A percentile compares a stretch with the other conserved stretches of the same genome.
Conservation (phyloP, 1,140 invertebrate species). For the Drosophila pandora region DNA sequence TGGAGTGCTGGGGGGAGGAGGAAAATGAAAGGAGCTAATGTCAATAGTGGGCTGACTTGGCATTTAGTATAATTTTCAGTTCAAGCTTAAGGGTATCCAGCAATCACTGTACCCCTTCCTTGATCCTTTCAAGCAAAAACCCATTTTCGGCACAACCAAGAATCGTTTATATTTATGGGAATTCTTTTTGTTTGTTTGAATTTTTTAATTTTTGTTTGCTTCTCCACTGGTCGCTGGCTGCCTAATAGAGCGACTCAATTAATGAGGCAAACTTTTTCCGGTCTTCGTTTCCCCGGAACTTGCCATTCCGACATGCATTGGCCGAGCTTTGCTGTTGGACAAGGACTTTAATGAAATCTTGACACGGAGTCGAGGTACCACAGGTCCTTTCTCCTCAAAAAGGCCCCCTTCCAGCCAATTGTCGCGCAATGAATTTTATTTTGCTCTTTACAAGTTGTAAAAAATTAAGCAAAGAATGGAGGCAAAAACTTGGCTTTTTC, state of each 20-base stretch:
- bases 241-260: slow-evolving; percentile 77
- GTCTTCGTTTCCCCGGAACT: slow-evolving; percentile 21
- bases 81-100: slow-evolving; percentile 14
- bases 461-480: slow-evolving; percentile 40
- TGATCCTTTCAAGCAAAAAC: slow-evolving; percentile 2
- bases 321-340: slow-evolving; percentile 55
- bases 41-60: not conserved
- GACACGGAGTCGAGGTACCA: slow-evolving; percentile 53
- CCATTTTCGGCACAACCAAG: slow-evolving; percentile 10
- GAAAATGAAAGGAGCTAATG: not conserved
- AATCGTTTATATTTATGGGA: slow-evolving; percentile 74
- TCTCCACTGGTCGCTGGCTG: slow-evolving; percentile 23
- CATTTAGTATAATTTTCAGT: not conserved
- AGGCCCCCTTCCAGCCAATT: slow-evolving; percentile 47
- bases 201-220: slow-evolving; percentile 28
- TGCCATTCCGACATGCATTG: slow-evolving; percentile 51
- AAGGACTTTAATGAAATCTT: slow-evolving; percentile 76
- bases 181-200: slow-evolving; percentile 43
- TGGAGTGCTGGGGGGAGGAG: not conserved
- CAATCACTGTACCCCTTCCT: not conserved
- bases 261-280: slow-evolving; percentile 69
- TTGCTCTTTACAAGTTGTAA: slow-evolving; percentile 65
- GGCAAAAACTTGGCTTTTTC: slow-evolving; percentile 46
- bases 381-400: slow-evolving; percentile 8
- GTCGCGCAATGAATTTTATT: slow-evolving; percentile 80